Conservation (phyloP, 2,888 invertebrate genomes). For the Geotrupes spiniger region DNA sequence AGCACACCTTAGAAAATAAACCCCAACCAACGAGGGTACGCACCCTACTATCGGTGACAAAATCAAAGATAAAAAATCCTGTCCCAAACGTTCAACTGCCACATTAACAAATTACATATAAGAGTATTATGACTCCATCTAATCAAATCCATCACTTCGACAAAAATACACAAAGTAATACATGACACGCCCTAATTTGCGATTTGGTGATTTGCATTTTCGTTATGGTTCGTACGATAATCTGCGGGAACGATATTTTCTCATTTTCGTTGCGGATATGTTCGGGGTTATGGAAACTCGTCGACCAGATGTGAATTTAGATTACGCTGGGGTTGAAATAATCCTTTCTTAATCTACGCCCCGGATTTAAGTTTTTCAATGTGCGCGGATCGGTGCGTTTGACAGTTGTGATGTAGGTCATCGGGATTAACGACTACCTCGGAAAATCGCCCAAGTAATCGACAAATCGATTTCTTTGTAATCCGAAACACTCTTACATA, state of each 20-base stretch:
- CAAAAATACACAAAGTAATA: too few species aligned
- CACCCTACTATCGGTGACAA: constrained; percentile 5
- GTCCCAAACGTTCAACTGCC: constrained; percentile 2
- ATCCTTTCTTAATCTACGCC: constrained; percentile 30
- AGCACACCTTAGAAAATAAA: constrained; percentile 35
- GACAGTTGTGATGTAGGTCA: constrained; percentile 33
- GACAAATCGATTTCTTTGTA: constrained; percentile 23
- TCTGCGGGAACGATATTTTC: too few species aligned
- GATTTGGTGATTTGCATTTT: too few species aligned
- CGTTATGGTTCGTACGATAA: too few species aligned
- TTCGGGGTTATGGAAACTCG: not conserved
- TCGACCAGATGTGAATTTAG: constrained; percentile 20
- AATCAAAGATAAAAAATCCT: not conserved
- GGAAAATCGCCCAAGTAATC: constrained; percentile 25
- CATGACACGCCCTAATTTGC: too few species aligned
- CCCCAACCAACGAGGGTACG: constrained; percentile 5
- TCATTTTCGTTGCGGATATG: too few species aligned
- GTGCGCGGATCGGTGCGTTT: constrained; percentile 27
- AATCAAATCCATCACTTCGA: too few species aligned
- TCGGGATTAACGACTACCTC: constrained; percentile 26
- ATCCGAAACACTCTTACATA: constrained; percentile 7
- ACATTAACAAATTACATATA: constrained; percentile 5
- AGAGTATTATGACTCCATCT: too few species aligned
- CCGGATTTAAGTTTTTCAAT: constrained; percentile 29
- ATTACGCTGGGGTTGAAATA: constrained; percentile 15